Evolutionary conservation across 2,797 vertebrate genomes (phyloP).

Genomic region (Nyctibius grandis): DNA sequence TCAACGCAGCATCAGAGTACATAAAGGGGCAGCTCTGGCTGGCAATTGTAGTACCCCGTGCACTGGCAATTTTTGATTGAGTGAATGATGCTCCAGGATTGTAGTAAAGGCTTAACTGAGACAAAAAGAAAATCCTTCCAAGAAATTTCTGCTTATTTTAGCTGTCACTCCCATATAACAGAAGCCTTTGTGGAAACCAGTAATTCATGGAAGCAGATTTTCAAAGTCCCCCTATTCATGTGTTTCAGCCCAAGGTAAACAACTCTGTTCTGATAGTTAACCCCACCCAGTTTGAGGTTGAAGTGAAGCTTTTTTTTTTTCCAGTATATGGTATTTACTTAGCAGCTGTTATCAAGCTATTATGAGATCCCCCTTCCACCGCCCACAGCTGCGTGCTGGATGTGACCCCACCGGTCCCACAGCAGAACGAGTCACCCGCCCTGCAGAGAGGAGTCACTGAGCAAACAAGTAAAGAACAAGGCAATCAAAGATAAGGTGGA

Average conservation of each 20-base stretch:
- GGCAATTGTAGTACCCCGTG: background rate
- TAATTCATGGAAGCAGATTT: constrained; percentile 7
- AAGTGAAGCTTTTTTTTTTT: background rate
- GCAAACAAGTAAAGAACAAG: background rate
- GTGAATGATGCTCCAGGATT: constrained; percentile 1
- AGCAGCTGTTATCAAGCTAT: constrained; percentile 39
- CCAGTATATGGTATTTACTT: constrained; percentile 19
- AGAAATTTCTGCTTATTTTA: constrained; percentile 14
- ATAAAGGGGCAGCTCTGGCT: background rate
- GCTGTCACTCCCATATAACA: background rate
- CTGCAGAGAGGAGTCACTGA: background rate
- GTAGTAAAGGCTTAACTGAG: background rate
- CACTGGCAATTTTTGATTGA: background rate
- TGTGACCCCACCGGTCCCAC: background rate
- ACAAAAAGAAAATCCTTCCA: constrained; percentile 18
- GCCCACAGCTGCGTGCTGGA: background rate
- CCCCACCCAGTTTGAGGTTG: constrained; percentile 29
- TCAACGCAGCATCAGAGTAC: background rate
- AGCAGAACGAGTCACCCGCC: background rate
- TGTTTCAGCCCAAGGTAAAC: constrained; percentile 22
- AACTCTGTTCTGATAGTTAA: constrained; percentile 6
- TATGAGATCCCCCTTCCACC: background rate
- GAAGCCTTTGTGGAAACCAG: background rate
- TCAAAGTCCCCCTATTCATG: background rate
- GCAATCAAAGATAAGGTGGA: background rate